A percentile compares a stretch with the other conserved stretches of the same genome.
phyloP scores from a whole-genome alignment of 2,888 invertebrate genomes.

The Cheilosia impressa region DNA sequence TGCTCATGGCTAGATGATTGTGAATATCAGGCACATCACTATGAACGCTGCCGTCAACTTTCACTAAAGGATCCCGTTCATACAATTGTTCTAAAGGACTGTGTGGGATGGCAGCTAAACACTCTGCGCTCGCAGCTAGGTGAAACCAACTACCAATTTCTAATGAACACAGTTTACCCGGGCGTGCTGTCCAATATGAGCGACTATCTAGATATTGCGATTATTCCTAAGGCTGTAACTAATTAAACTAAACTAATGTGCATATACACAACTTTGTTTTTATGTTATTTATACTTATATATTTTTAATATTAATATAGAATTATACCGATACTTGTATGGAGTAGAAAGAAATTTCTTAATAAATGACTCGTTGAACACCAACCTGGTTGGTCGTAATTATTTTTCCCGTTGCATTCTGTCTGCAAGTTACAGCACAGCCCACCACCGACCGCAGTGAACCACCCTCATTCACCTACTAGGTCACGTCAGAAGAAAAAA shows the following conservation, averaged over 20 bases:
- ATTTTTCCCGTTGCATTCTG: background rate
- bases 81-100: conserved; percentile 89
- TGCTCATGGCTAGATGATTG: conserved; percentile 84
- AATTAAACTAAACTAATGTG: conserved; percentile 66
- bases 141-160: conserved; percentile 88
- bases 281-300: conserved; percentile 75
- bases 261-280: conserved; percentile 70
- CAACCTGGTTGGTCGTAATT: background rate
- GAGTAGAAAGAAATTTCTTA: conserved; percentile 62
- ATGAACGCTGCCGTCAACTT: conserved; percentile 87
- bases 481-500: conserved; percentile 16
- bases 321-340: conserved; percentile 62
- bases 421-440: no score
- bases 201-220: conserved; percentile 84
- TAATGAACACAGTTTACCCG: conserved; percentile 89
- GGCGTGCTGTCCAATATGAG: conserved; percentile 89
- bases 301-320: conserved; percentile 72
- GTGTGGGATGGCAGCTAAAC: conserved; percentile 88
- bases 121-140: conserved; percentile 90
- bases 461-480: conserved; percentile 27
- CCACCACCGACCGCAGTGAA: background rate
- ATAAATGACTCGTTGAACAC: conserved; percentile 71
- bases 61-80: conserved; percentile 91
- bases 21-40: conserved; percentile 88
- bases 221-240: conserved; percentile 75